phyloP scores from a whole-genome alignment of 2,797 vertebrate genomes.

The Sebastes iracundus region DNA sequence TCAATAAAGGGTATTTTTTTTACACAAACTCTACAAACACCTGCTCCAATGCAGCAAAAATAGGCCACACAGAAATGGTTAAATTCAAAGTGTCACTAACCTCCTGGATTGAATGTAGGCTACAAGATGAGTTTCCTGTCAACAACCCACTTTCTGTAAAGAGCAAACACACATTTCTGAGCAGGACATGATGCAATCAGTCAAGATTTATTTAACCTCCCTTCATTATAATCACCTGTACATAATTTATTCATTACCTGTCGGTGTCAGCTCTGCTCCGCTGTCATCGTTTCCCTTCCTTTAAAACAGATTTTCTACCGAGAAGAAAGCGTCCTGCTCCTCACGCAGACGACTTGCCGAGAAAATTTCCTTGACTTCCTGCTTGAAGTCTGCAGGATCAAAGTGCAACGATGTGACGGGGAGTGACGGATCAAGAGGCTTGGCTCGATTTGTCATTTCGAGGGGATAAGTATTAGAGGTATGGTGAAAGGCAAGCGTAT shows the following conservation, averaged over 20 bases:
- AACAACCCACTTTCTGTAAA: background rate
- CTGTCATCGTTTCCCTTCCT: conserved; percentile 33
- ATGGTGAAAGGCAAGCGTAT: background rate
- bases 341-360: background rate
- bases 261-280: conserved; percentile 3
- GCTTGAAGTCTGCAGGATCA: conserved; percentile 53
- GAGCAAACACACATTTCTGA: conserved; percentile 9
- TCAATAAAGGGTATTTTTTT: background rate
- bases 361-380: conserved; percentile 56
- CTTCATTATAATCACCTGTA: background rate
- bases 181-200: background rate
- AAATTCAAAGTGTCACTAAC: background rate
- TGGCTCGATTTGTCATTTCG: conserved; percentile 4
- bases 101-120: background rate
- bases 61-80: background rate
- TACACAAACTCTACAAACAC: background rate
- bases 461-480: background rate
- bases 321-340: background rate
- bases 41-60: background rate
- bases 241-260: conserved; percentile 39
- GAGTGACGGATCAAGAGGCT: conserved; percentile 38
- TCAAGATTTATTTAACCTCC: background rate
- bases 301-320: background rate
- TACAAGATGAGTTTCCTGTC: background rate
- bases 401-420: conserved; percentile 70